These are phyloP conservation scores for Phasia obesa DNA, from an alignment of 2,888 invertebrate species.

Conservation along the genomic window DNA sequence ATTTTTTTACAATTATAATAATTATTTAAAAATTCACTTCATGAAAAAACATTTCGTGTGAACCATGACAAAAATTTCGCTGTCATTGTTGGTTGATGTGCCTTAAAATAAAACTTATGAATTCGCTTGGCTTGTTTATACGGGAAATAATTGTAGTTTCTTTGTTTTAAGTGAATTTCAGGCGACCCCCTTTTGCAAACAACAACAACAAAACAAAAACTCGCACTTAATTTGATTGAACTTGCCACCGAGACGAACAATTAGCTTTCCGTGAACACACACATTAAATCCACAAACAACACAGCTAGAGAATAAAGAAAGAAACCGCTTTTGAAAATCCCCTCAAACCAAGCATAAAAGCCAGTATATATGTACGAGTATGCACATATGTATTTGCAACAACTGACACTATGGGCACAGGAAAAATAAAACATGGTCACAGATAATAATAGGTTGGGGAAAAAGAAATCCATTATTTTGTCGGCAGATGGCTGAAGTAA, in stretches of 20 bases:
- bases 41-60: slow-evolving; percentile 38
- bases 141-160: slow-evolving; percentile 42
- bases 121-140: slow-evolving; percentile 17
- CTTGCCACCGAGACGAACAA: slow-evolving; percentile 79
- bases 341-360: slow-evolving; percentile 11
- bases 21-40: slow-evolving; percentile 27
- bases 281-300: slow-evolving; percentile 73
- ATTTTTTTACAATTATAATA: neutral
- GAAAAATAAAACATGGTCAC: slow-evolving; percentile 3
- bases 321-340: slow-evolving; percentile 43
- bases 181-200: slow-evolving; percentile 53
- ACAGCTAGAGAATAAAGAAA: slow-evolving; percentile 46
- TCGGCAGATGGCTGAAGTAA: too few relatives aligned
- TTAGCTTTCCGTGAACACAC: slow-evolving; percentile 75
- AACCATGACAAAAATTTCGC: slow-evolving; percentile 57
- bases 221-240: slow-evolving; percentile 82
- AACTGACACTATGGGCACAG: slow-evolving; percentile 21
- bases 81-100: slow-evolving; percentile 33
- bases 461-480: too few relatives aligned
- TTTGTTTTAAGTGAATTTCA: slow-evolving; percentile 57
- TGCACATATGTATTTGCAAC: too few relatives aligned
- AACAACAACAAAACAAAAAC: slow-evolving; percentile 42
- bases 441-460: neutral
- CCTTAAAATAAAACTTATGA: slow-evolving; percentile 19
- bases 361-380: too few relatives aligned